Base-by-base conservation (phyloP, 2,113 vertebrate species). In the Neogobius melanostomus region DNA sequence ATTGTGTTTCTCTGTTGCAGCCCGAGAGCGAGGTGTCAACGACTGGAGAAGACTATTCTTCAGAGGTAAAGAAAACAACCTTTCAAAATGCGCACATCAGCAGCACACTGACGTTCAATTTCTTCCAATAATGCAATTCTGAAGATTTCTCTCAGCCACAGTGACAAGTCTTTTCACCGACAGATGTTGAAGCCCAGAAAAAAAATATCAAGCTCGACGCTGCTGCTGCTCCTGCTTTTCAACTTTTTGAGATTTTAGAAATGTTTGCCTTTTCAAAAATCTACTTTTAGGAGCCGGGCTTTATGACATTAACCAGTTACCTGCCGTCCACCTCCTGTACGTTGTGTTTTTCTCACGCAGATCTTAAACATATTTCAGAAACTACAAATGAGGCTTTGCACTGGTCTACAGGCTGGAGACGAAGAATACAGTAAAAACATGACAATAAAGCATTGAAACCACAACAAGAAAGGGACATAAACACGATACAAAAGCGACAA, bases 21-120 rank as follows among this genome's bases (percentile, higher is more conserved):
- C 94, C 90, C 0, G 96, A 99, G 90, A 97, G 94, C 89, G 96
- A 98, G 87, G 90, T 97, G 86, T 96, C 95, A 44, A 95, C 95
- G 28, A 96, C 96, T 14, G 94, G 95, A 46, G 96, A 98, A 88
- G 96, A 98, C 90, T 98, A 93, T 84, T 97, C 95, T 68, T 97
- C 97, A 50, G 97, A 99, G 96, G 97, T 98, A 94, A 96, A 59
- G 93, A 81, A 6, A 54, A 54, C 12, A 50, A 49, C 15, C 8
- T 15, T 64, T 81, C 47, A 67, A 8, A 64, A 47, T 46, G 62
- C 51, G 36, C 16, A 12, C 50, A 28, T 71, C 28, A 12, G 62
- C 28, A 12, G 62, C 14, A 44, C 10, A n/a, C 16, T 12, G 3
- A 9, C 36, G 7, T 45, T 45, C 12, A 44, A 16, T 44, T 61